Percentiles rank a stretch among this genome's conserved stretches.
Conservation (phyloP, 2,888 invertebrate species). For the Thyatira batis region DNA sequence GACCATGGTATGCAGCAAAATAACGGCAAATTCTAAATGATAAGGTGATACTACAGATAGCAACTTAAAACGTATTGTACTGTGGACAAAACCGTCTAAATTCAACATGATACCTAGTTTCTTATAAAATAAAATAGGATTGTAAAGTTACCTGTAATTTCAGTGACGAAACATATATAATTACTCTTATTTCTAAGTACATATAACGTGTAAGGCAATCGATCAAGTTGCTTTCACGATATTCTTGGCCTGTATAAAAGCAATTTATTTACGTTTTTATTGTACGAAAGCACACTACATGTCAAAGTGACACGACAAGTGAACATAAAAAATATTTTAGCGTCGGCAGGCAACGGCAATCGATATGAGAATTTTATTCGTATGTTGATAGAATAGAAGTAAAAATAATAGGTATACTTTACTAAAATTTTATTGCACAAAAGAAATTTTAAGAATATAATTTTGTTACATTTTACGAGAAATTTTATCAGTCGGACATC, state of each 20-base stretch:
- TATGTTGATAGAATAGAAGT: conserved; percentile 6
- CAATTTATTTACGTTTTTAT: conserved; percentile 66
- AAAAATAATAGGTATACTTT: conserved; percentile 24
- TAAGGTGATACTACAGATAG: not conserved
- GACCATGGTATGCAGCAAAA: not conserved
- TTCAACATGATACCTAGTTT: no score
- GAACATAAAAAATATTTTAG: conserved; percentile 60
- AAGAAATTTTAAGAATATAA: conserved; percentile 19
- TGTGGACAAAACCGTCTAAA: no score
- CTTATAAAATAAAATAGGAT: not conserved
- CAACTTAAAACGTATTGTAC: no score
- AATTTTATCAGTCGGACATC: conserved; percentile 31
- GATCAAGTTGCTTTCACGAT: conserved; percentile 62
- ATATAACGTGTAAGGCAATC: conserved; percentile 33
- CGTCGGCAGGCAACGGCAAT: conserved; percentile 47
- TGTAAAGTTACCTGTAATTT: conserved; percentile 32
- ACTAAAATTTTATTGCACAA: conserved; percentile 30
- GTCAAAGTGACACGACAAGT: conserved; percentile 73
- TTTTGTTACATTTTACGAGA: conserved; percentile 35
- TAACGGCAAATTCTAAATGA: not conserved
- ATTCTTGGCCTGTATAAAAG: conserved; percentile 50
- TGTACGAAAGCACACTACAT: conserved; percentile 63
- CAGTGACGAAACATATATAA: conserved; percentile 27
- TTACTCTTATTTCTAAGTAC: conserved; percentile 33
- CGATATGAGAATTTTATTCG: conserved; percentile 14